Evolutionary conservation across 2,888 invertebrate genomes (phyloP).

Genomic region (Terebella lapidaria): DNA sequence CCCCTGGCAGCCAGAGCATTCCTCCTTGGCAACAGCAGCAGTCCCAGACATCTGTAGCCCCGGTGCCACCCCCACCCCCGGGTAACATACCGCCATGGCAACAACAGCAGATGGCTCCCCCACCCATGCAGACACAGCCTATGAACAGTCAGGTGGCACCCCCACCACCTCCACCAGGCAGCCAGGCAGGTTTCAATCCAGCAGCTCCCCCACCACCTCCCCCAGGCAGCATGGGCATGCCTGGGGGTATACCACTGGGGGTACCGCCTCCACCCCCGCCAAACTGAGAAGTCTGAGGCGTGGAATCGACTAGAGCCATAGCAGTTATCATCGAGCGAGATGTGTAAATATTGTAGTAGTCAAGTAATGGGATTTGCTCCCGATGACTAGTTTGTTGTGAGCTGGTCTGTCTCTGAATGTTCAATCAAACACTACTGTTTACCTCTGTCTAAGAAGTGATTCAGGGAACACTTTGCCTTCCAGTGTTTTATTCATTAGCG

Average conservation of each 20-base stretch:
- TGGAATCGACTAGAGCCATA: too few relatives aligned
- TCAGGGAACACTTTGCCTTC: too few relatives aligned
- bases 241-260: constrained; percentile 11
- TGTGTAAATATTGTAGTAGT: too few relatives aligned
- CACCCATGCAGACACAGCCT: constrained; percentile 32
- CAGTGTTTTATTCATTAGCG: too few relatives aligned
- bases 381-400: too few relatives aligned
- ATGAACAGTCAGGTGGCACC: constrained; percentile 26
- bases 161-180: constrained; percentile 44
- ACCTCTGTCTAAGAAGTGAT: too few relatives aligned
- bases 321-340: too few relatives aligned
- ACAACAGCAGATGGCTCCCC: constrained; percentile 56
- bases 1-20: constrained; percentile 6
- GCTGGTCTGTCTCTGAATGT: too few relatives aligned
- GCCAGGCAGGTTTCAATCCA: constrained; percentile 33
- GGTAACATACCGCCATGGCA: constrained; percentile 43
- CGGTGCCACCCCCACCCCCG: constrained; percentile 47
- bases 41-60: constrained; percentile 56
- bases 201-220: constrained; percentile 45
- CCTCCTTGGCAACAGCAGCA: constrained; percentile 53
- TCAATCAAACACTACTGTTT: too few relatives aligned
- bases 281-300: too few relatives aligned
- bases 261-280: constrained; percentile 17
- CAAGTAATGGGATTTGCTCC: too few relatives aligned
- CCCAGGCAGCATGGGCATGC: constrained; percentile 22